Percentiles rank a stretch among this genome's conserved stretches.
phyloP scores from a whole-genome alignment of 2,113 vertebrate genomes.

The Plectropomus leopardus region DNA sequence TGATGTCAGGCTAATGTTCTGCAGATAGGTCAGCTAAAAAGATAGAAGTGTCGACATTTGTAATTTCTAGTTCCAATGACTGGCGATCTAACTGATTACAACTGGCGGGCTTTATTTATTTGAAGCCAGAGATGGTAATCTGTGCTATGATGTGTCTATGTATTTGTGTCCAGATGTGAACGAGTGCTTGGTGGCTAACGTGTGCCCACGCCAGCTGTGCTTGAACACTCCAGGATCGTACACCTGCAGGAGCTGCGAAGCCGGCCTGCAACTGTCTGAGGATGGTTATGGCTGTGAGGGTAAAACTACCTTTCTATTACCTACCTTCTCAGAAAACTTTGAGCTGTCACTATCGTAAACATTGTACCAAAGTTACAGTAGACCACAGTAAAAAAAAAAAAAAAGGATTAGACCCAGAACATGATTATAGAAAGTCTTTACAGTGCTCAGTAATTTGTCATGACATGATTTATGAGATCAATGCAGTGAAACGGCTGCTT shows the following conservation, averaged over 20 bases:
- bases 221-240: constrained; percentile 85
- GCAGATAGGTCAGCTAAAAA: constrained; percentile 55
- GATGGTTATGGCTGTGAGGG: constrained; percentile 83
- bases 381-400: neutral
- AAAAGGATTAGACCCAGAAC: constrained; percentile 16
- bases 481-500: constrained; percentile 63
- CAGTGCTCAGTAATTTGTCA: constrained; percentile 52
- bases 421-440: constrained; percentile 64
- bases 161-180: constrained; percentile 77
- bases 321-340: constrained; percentile 16
- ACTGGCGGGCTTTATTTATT: constrained; percentile 62
- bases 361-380: neutral
- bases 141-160: constrained; percentile 56
- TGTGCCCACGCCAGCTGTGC: constrained; percentile 85
- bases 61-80: constrained; percentile 48
- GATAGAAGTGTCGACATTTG: constrained; percentile 65
- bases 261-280: constrained; percentile 76
- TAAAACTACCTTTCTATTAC: constrained; percentile 51
- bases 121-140: constrained; percentile 70
- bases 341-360: constrained; percentile 5
- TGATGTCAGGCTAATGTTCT: constrained; percentile 67
- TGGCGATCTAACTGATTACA: constrained; percentile 66
- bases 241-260: constrained; percentile 82
- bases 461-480: constrained; percentile 78
- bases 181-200: constrained; percentile 73